Evolutionary conservation across 2,888 invertebrate species (phyloP).

Genomic region (Polydrusus tereticollis): DNA sequence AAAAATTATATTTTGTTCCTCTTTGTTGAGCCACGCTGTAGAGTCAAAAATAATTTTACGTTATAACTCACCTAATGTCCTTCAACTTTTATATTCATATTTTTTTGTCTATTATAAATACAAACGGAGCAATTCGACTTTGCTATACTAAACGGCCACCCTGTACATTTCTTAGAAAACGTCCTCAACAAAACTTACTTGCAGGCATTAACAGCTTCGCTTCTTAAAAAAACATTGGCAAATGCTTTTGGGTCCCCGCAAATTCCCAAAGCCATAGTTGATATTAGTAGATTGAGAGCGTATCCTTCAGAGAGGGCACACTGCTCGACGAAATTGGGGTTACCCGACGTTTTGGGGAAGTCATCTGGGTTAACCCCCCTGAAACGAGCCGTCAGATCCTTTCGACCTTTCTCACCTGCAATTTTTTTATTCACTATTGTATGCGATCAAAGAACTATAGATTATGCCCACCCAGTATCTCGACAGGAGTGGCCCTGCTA

Average conservation of each 20-base stretch:
- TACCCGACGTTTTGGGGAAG: constrained; percentile 52
- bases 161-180: no score
- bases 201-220: constrained; percentile 59
- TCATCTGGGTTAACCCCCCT: constrained; percentile 51
- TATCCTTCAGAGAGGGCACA: constrained; percentile 56
- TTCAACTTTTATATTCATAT: no score
- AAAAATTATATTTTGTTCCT: no score
- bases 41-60: no score
- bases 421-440: no score
- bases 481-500: constrained; percentile 70
- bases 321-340: constrained; percentile 46
- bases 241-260: constrained; percentile 60
- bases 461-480: constrained; percentile 61
- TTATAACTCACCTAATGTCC: no score
- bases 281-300: constrained; percentile 60
- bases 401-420: constrained; percentile 31
- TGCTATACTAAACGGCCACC: no score
- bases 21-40: no score
- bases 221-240: constrained; percentile 60
- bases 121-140: no score
- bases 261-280: constrained; percentile 61
- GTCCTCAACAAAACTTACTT: constrained; percentile 61
- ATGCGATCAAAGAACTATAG: no score
- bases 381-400: constrained; percentile 51
- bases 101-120: no score